Evolutionary conservation across 92 coral and sea anemone genomes (phyloP).

Genomic region (Hydrozoanthus gracilis): DNA sequence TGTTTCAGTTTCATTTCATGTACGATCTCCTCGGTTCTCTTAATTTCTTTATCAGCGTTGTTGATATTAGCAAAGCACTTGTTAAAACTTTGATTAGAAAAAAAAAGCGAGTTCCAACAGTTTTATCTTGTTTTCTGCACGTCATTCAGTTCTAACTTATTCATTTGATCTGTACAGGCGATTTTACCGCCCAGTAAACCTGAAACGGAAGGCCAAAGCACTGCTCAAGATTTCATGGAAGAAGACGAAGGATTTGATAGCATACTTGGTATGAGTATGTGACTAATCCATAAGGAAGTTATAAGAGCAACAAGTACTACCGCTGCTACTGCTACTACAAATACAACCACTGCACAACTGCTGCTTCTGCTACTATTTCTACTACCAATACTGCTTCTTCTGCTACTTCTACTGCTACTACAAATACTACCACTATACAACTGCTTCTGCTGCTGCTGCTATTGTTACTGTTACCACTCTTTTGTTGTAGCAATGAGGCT

Average conservation of each 20-base stretch:
- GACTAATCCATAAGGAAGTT: neutral
- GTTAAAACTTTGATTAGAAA: too few relatives aligned
- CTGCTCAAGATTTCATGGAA: constrained; percentile 38
- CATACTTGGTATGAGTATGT: constrained; percentile 63
- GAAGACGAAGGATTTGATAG: constrained; percentile 78
- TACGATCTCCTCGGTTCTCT: too few relatives aligned
- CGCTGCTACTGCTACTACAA: too few relatives aligned
- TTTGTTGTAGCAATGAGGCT: too few relatives aligned
- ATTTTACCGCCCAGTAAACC: constrained; percentile 51
- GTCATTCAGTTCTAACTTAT: neutral
- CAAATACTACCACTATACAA: neutral
- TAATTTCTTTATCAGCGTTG: too few relatives aligned
- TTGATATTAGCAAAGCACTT: too few relatives aligned
- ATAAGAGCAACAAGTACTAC: too few relatives aligned
- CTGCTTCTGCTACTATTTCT: neutral
- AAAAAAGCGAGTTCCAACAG: neutral
- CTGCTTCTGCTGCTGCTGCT: neutral
- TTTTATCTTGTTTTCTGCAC: neutral
- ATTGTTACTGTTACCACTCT: too few relatives aligned
- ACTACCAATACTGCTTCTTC: too few relatives aligned
- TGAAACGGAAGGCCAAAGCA: constrained; percentile 58
- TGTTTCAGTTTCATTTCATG: neutral
- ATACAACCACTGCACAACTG: neutral
- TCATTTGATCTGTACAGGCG: constrained; percentile 39
- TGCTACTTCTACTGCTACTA: too few relatives aligned